phyloP scores from a whole-genome alignment of 1,140 invertebrate genomes.

The Bursaphelenchus mucronatus region DNA sequence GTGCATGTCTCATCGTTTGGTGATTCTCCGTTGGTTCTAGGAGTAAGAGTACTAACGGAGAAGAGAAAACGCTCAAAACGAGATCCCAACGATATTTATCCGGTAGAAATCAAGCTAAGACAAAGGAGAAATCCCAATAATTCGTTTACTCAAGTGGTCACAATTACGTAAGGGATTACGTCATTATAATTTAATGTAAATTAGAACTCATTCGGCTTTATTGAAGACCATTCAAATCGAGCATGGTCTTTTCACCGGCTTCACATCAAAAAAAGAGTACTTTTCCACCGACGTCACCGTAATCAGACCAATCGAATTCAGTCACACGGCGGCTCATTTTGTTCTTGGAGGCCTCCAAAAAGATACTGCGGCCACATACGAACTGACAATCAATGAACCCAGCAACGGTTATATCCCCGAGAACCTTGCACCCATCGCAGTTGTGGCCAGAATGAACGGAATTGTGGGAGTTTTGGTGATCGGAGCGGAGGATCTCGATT shows the following conservation, averaged over 20 bases:
- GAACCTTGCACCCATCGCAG: conserved; percentile 4
- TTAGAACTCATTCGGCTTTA: conserved; percentile 34
- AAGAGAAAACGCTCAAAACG: conserved; percentile 30
- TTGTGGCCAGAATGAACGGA: conserved; percentile 5
- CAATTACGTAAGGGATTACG: conserved; percentile 26
- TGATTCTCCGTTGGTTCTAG: conserved; percentile 30
- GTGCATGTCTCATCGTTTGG: conserved; percentile 19
- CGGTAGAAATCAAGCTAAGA: conserved; percentile 34
- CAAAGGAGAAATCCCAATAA: conserved; percentile 25
- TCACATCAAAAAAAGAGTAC: conserved; percentile 30
- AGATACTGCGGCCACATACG: background rate
- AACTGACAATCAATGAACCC: conserved; percentile 5
- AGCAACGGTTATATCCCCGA: conserved; percentile 4
- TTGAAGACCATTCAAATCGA: conserved; percentile 36
- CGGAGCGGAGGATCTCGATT: conserved; percentile 25
- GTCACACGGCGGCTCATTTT: conserved; percentile 40
- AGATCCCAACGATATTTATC: conserved; percentile 42
- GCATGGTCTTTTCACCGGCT: conserved; percentile 43
- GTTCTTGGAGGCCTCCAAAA: conserved; percentile 27
- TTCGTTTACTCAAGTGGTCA: conserved; percentile 35
- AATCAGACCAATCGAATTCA: conserved; percentile 22
- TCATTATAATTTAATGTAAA: background rate
- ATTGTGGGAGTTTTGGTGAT: conserved; percentile 38
- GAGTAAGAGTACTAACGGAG: conserved; percentile 44
- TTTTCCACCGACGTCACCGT: conserved; percentile 10